Evolutionary conservation across 2,113 vertebrate species (phyloP).

Genomic region (Asarcornis scutulata): DNA sequence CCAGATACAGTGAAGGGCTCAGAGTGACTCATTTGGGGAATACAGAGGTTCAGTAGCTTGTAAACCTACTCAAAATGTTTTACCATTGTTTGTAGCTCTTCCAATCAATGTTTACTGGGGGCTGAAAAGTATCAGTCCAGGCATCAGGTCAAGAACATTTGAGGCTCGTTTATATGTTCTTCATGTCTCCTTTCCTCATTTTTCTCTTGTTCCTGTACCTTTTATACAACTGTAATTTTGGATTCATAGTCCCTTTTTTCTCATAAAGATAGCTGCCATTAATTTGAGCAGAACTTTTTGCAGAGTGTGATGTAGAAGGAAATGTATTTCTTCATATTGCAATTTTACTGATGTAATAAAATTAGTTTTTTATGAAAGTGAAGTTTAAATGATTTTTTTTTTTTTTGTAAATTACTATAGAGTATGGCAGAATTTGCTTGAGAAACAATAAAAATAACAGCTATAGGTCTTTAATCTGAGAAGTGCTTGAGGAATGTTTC

Average conservation of each 20-base stretch:
- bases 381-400: not conserved
- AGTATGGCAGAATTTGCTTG: not conserved
- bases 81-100: not conserved
- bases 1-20: not conserved
- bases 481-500: not conserved
- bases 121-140: not conserved
- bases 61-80: not conserved
- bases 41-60: not conserved
- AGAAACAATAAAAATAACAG: not conserved
- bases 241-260: not conserved
- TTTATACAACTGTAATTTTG: not conserved
- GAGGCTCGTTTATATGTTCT: not conserved
- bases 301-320: not conserved
- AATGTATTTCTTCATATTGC: not conserved
- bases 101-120: not conserved
- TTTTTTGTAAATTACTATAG: not conserved
- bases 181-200: not conserved
- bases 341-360: not conserved
- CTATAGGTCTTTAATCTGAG: not conserved
- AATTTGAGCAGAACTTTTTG: not conserved
- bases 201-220: not conserved
- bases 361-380: not conserved
- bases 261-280: not conserved
- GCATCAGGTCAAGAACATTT: not conserved
- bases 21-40: not conserved